A percentile compares a stretch with the other conserved stretches of the same genome.
Evolutionary conservation across 2,113 vertebrate genomes (phyloP).

Genomic region (Callopanchax toddi): DNA sequence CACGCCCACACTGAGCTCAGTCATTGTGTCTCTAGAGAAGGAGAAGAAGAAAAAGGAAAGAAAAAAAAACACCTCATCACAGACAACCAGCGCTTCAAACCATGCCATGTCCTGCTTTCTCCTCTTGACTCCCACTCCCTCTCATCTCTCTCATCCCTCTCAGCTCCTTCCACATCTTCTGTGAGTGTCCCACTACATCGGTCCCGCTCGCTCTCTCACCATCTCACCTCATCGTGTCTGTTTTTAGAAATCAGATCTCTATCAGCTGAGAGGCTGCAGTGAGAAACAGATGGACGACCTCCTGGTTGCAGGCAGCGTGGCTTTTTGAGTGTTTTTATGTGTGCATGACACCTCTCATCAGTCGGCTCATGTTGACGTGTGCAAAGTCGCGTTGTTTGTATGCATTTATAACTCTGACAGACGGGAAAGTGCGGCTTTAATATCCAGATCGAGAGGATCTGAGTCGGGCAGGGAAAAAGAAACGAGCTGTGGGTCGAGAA

Average conservation of each 20-base stretch:
- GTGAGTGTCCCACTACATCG: slow-evolving; percentile 33
- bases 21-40: slow-evolving; percentile 61
- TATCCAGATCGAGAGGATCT: slow-evolving; percentile 37
- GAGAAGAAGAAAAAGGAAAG: no score
- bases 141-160: slow-evolving; percentile 33
- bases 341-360: slow-evolving; percentile 45
- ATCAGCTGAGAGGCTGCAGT: slow-evolving; percentile 39
- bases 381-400: slow-evolving; percentile 24
- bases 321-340: slow-evolving; percentile 1
- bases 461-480: slow-evolving; percentile 26
- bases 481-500: slow-evolving; percentile 3
- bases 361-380: slow-evolving; percentile 57
- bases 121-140: slow-evolving; percentile 57
- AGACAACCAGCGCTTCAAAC: slow-evolving; percentile 56
- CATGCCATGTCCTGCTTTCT: slow-evolving; percentile 55
- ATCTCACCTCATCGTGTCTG: slow-evolving; percentile 55
- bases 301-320: slow-evolving; percentile 37
- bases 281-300: slow-evolving; percentile 63
- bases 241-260: slow-evolving; percentile 61
- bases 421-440: slow-evolving; percentile 29
- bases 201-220: slow-evolving; percentile 25
- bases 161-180: slow-evolving; percentile 25
- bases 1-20: slow-evolving; percentile 64
- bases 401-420: slow-evolving; percentile 34
- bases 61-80: slow-evolving; percentile 33